Evolutionary conservation across 53 echinoderm and acorn worm species (phyloP).

Genomic region (Holothuria leucospilota): DNA sequence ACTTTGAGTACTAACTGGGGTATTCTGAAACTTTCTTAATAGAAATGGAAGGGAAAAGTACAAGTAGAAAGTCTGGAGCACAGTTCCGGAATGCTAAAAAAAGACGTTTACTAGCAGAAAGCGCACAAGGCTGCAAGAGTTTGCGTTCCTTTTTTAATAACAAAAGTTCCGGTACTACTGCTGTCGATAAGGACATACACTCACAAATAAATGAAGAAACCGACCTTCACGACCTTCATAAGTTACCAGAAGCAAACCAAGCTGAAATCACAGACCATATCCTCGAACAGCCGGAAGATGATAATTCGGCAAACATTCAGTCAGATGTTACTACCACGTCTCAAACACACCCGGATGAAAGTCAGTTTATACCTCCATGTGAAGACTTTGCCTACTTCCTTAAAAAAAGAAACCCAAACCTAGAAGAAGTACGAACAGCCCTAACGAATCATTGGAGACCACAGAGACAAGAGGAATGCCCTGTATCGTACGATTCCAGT

Average conservation of each 20-base stretch:
- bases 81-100: neutral
- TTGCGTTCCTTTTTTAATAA: neutral
- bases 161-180: neutral
- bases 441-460: neutral
- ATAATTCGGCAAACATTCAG: neutral
- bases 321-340: neutral
- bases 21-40: neutral
- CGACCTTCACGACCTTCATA: neutral
- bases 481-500: neutral
- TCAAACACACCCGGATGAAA: neutral
- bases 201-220: neutral
- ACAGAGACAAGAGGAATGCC: neutral
- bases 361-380: neutral
- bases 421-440: neutral
- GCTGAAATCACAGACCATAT: too few relatives aligned
- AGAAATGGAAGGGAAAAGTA: neutral
- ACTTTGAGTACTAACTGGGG: neutral
- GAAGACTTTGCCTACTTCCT: neutral
- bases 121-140: conserved; percentile 3
- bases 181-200: neutral
- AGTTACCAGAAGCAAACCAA: neutral
- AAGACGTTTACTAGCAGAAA: neutral
- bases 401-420: neutral
- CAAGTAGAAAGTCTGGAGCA: neutral
- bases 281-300: neutral